phyloP scores from a whole-genome alignment of 2,113 vertebrate genomes.

The Lipotes vexillifer region DNA sequence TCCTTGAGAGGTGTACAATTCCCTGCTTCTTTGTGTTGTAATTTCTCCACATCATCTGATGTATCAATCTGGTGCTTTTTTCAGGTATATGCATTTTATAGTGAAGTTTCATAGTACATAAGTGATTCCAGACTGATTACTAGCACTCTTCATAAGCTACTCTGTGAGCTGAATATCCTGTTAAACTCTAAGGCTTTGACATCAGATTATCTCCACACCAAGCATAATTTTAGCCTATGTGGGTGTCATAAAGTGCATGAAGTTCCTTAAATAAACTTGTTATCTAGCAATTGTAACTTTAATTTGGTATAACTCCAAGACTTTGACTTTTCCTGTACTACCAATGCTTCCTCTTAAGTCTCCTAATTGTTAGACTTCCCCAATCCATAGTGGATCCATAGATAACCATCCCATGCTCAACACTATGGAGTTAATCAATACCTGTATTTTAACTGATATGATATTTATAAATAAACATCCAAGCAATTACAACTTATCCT shows the following conservation, averaged over 20 bases:
- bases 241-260: neutral
- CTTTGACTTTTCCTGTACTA: neutral
- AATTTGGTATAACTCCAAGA: neutral
- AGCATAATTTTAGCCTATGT: neutral
- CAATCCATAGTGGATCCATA: neutral
- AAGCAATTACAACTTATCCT: neutral
- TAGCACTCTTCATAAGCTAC: neutral
- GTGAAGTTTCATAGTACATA: neutral
- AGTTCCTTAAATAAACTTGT: neutral
- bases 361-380: neutral
- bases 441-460: neutral
- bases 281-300: neutral
- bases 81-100: neutral
- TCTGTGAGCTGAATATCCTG: neutral
- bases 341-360: neutral
- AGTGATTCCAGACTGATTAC: neutral
- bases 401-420: neutral
- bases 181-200: neutral
- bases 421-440: neutral
- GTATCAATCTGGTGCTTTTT: neutral
- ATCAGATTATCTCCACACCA: neutral
- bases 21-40: neutral
- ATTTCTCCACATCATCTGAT: neutral
- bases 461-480: neutral
- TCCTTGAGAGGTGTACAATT: neutral